These are phyloP conservation scores for Trichonephila clavata DNA, from an alignment of 1,140 invertebrate genomes.

Conservation along the genomic window DNA sequence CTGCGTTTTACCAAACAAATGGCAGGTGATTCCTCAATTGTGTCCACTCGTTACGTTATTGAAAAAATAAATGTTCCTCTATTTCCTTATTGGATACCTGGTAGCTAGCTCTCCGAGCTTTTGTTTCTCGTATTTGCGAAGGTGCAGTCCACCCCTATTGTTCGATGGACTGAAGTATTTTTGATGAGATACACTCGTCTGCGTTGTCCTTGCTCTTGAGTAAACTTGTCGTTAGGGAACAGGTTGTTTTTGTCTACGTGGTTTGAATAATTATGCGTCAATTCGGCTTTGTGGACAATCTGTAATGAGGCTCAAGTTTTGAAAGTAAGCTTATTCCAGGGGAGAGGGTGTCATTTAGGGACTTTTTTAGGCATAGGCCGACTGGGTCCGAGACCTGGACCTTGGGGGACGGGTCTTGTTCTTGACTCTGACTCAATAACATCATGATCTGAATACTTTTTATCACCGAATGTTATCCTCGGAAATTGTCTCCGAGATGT, in stretches of 20 bases:
- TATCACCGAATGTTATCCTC: too few species aligned
- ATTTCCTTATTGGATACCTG: constrained; percentile 53
- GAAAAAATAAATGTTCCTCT: not conserved
- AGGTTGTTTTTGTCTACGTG: not conserved
- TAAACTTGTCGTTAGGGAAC: not conserved
- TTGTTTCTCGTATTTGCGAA: constrained; percentile 43
- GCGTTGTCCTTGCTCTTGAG: not conserved
- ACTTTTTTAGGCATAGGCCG: too few species aligned
- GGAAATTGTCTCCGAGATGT: too few species aligned
- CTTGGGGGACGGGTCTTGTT: too few species aligned
- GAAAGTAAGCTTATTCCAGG: too few species aligned
- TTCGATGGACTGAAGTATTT: not conserved
- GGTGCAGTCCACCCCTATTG: not conserved
- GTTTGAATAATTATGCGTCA: too few species aligned
- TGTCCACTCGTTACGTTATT: constrained; percentile 46
- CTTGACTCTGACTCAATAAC: too few species aligned
- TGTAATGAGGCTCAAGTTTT: too few species aligned
- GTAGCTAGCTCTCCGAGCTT: not conserved
- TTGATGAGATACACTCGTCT: not conserved
- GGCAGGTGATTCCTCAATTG: constrained; percentile 56
- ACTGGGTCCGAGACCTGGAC: too few species aligned
- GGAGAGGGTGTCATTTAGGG: too few species aligned
- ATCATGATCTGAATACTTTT: too few species aligned
- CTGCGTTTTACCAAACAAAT: constrained; percentile 27
- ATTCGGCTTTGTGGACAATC: too few species aligned